phyloP scores from a whole-genome alignment of 2,888 invertebrate species.

The Andrena bucephala region DNA sequence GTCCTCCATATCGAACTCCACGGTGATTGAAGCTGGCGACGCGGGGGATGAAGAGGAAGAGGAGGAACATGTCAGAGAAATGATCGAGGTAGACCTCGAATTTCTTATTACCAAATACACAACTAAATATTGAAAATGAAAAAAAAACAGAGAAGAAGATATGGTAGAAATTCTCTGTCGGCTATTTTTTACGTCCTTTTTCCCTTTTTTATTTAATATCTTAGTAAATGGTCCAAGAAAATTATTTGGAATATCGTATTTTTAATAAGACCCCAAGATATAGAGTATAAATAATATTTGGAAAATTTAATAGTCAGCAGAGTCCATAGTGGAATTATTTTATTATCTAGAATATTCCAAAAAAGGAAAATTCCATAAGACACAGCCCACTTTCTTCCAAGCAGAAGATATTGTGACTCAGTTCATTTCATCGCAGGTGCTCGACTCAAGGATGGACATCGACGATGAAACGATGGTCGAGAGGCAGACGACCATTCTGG shows the following conservation, averaged over 20 bases:
- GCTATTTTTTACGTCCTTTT: too few relatives aligned
- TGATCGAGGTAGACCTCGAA: conserved; percentile 90
- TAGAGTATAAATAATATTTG: too few relatives aligned
- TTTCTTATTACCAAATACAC: too few relatives aligned
- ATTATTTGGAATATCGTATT: too few relatives aligned
- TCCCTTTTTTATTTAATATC: too few relatives aligned
- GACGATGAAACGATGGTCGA: conserved; percentile 80
- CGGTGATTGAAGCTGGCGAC: conserved; percentile 65
- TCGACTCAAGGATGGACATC: conserved; percentile 89
- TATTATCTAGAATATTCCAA: too few relatives aligned
- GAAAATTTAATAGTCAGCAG: too few relatives aligned
- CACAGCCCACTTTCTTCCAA: not conserved
- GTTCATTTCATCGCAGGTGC: conserved; percentile 87
- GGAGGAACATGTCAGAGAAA: conserved; percentile 93
- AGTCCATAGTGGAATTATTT: too few relatives aligned
- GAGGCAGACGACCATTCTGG: conserved; percentile 87
- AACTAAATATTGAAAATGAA: too few relatives aligned
- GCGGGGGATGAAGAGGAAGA: conserved; percentile 84
- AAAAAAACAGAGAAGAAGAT: not conserved
- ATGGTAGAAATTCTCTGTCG: not conserved
- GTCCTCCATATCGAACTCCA: conserved; percentile 54
- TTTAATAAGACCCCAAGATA: too few relatives aligned
- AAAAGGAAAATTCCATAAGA: too few relatives aligned
- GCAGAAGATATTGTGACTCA: not conserved
- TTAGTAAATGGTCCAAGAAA: too few relatives aligned